Conservation (phyloP, 1,140 invertebrate genomes). For the Campoletis sonorensis region DNA sequence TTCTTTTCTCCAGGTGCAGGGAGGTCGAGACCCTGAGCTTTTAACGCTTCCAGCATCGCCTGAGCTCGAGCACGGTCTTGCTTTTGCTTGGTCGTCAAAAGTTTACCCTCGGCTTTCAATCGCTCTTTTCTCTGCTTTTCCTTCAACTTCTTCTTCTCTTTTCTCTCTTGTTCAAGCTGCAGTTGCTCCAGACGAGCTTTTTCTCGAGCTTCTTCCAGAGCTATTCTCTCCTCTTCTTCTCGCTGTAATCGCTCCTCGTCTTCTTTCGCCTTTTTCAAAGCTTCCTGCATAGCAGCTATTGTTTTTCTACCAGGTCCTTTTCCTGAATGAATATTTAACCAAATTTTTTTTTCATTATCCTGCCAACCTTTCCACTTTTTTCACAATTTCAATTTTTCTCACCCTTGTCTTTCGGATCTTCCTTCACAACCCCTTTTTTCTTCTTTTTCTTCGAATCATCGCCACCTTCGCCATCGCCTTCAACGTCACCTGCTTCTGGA, state of each 20-base stretch:
- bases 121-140: constrained; percentile 96
- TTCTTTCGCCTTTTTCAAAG: constrained; percentile 88
- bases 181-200: constrained; percentile 84
- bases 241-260: constrained; percentile 88
- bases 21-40: constrained; percentile 86
- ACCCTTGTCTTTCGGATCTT: constrained; percentile 73
- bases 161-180: constrained; percentile 89
- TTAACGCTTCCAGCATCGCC: constrained; percentile 90
- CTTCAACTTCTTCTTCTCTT: constrained; percentile 94
- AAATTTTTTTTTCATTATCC: too few relatives aligned
- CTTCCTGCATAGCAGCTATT: constrained; percentile 93
- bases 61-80: constrained; percentile 91
- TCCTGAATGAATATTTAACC: constrained; percentile 57
- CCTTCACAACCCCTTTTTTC: constrained; percentile 77
- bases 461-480: constrained; percentile 80
- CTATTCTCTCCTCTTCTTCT: constrained; percentile 89
- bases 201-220: constrained; percentile 86
- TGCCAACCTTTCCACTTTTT: too few relatives aligned
- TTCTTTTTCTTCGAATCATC: constrained; percentile 80
- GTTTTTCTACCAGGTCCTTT: constrained; percentile 87
- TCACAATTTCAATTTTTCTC: constrained; percentile 37
- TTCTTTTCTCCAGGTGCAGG: constrained; percentile 85
- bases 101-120: constrained; percentile 95
- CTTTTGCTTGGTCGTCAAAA: constrained; percentile 94
- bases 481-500: constrained; percentile 71